A percentile compares a stretch with the other conserved stretches of the same genome.
These are phyloP conservation scores for Cyprinodon diabolis DNA, from an alignment of 2,797 vertebrate genomes.

Conservation along the genomic window DNA sequence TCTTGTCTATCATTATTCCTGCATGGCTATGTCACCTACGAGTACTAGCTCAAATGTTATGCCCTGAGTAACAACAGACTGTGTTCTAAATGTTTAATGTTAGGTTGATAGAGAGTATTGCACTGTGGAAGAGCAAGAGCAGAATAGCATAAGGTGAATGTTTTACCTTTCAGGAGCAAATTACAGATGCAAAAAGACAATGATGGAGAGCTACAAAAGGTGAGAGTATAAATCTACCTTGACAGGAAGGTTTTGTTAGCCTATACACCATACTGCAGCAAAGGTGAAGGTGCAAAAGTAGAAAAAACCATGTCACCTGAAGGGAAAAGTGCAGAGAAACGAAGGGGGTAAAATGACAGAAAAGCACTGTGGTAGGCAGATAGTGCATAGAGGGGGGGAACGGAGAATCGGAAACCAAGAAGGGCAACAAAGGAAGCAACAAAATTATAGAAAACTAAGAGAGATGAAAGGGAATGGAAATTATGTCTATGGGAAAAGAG, in stretches of 20 bases:
- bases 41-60: slow-evolving; percentile 50
- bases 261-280: slow-evolving; percentile 46
- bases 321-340: slow-evolving; percentile 25
- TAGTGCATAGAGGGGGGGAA: not conserved
- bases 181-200: slow-evolving; percentile 58
- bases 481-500: not conserved
- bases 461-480: slow-evolving; percentile 25
- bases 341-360: slow-evolving; percentile 32
- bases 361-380: slow-evolving; percentile 21
- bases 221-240: slow-evolving; percentile 68
- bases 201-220: slow-evolving; percentile 69
- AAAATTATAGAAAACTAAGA: slow-evolving; percentile 27
- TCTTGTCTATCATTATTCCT: slow-evolving; percentile 19
- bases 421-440: slow-evolving; percentile 19
- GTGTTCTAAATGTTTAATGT: slow-evolving; percentile 75
- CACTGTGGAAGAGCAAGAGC: slow-evolving; percentile 39
- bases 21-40: slow-evolving; percentile 32
- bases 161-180: slow-evolving; percentile 64
- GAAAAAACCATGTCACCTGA: slow-evolving; percentile 33
- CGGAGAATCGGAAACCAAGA: slow-evolving; percentile 23
- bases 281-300: slow-evolving; percentile 51
- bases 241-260: slow-evolving; percentile 66
- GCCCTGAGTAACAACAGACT: slow-evolving; percentile 45
- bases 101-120: slow-evolving; percentile 54
- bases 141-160: slow-evolving; percentile 38